Conservation (phyloP, 2,113 vertebrate species). For the Oostethus manadensis region DNA sequence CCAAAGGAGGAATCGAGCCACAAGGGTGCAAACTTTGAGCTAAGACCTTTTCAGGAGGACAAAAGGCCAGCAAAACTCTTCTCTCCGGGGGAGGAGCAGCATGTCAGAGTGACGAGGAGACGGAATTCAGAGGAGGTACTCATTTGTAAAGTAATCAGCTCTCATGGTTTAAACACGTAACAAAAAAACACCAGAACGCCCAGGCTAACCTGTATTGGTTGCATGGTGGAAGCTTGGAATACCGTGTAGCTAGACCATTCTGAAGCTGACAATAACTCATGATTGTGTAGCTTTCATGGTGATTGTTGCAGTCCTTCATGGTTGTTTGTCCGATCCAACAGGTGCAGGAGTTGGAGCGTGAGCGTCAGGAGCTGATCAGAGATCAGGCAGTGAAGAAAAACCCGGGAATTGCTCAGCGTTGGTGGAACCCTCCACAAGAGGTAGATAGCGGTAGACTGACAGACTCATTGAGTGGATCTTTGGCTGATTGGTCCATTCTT, state of each 20-base stretch:
- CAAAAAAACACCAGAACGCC: not conserved
- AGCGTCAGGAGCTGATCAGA: slow-evolving; percentile 87
- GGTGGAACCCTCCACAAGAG: slow-evolving; percentile 97
- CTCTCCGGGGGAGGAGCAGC: slow-evolving; percentile 73
- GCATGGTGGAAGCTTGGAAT: no score
- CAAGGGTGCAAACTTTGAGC: slow-evolving; percentile 84
- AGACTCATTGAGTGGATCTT: not conserved
- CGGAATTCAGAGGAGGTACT: slow-evolving; percentile 86
- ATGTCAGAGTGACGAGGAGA: slow-evolving; percentile 82
- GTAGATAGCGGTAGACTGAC: slow-evolving; percentile 50
- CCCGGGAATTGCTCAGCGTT: slow-evolving; percentile 85
- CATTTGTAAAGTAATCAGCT: not conserved
- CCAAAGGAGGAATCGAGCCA: slow-evolving; percentile 58
- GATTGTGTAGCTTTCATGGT: no score
- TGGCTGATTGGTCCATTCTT: slow-evolving; percentile 4
- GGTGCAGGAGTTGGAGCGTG: slow-evolving; percentile 85
- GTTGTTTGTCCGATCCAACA: slow-evolving; percentile 7
- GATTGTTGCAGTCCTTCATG: no score
- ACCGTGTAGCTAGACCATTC: no score
- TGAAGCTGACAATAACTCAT: no score
- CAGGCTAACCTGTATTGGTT: not conserved
- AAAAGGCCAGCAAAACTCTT: slow-evolving; percentile 91
- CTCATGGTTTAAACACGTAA: not conserved
- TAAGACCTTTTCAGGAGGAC: slow-evolving; percentile 91
- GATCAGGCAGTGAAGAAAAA: slow-evolving; percentile 97